Evolutionary conservation across 2,888 invertebrate species (phyloP).

Genomic region (Tetragonula carbonaria): DNA sequence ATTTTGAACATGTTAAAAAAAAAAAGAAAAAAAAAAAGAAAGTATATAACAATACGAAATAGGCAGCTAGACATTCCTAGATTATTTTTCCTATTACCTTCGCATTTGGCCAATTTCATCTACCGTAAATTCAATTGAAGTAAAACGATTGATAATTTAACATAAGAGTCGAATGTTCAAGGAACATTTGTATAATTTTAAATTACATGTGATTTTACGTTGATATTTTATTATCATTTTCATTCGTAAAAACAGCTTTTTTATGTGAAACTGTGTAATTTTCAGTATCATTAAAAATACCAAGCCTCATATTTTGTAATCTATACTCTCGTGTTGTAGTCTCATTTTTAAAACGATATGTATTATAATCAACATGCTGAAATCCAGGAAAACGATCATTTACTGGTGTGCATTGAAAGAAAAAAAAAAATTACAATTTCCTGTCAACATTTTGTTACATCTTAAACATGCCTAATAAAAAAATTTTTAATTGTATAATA

Average conservation of each 20-base stretch:
- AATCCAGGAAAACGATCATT: slow-evolving; percentile 64
- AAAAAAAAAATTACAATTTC: slow-evolving; percentile 72
- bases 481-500: slow-evolving; percentile 77
- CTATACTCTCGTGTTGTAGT: slow-evolving; percentile 71
- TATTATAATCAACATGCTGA: slow-evolving; percentile 73
- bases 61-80: slow-evolving; percentile 77
- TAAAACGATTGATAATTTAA: slow-evolving; percentile 41
- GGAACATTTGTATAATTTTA: slow-evolving; percentile 41
- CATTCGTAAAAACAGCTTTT: slow-evolving; percentile 35
- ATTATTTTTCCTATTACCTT: slow-evolving; percentile 67
- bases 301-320: slow-evolving; percentile 65
- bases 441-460: slow-evolving; percentile 81
- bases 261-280: slow-evolving; percentile 50
- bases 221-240: slow-evolving; percentile 51
- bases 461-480: slow-evolving; percentile 82
- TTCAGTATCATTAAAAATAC: slow-evolving; percentile 45
- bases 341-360: slow-evolving; percentile 74
- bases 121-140: slow-evolving; percentile 28
- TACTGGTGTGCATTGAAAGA: slow-evolving; percentile 74
- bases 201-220: slow-evolving; percentile 45
- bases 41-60: slow-evolving; percentile 73
- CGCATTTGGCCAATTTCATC: slow-evolving; percentile 53
- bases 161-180: slow-evolving; percentile 35
- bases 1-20: slow-evolving; percentile 65
- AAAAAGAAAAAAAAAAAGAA: slow-evolving; percentile 64